Conservation (phyloP, 2,797 vertebrate species). For the Furcifer pardalis region DNA sequence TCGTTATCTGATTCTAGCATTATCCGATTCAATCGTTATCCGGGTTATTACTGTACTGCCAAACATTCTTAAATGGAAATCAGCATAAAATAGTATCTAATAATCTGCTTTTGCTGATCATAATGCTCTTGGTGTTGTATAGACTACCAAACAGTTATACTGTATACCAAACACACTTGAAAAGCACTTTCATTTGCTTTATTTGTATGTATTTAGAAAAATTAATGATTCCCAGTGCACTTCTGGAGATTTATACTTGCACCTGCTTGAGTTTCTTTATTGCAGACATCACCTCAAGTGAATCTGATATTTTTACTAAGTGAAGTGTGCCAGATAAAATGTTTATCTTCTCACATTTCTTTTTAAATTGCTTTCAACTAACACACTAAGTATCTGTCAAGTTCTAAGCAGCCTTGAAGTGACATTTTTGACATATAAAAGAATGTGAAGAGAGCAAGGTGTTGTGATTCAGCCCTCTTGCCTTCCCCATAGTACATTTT, state of each 20-base stretch:
- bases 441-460: neutral
- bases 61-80: neutral
- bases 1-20: no score
- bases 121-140: neutral
- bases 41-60: no score
- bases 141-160: neutral
- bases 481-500: conserved; percentile 4
- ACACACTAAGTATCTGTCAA: conserved; percentile 10
- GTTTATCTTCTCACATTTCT: conserved; percentile 21
- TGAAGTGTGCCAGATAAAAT: neutral
- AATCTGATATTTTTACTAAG: conserved; percentile 19
- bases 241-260: conserved; percentile 7
- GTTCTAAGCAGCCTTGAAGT: neutral
- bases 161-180: neutral
- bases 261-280: conserved; percentile 13
- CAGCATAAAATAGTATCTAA: conserved; percentile 5
- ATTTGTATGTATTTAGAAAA: neutral
- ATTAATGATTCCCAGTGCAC: neutral
- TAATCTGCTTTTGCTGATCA: neutral
- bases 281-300: neutral
- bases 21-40: no score
- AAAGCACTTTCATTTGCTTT: conserved; percentile 15
- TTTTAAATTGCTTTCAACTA: neutral
- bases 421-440: conserved; percentile 23
- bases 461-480: neutral